Conservation (phyloP, 2,888 invertebrate genomes). For the Ochropleura plecta region DNA sequence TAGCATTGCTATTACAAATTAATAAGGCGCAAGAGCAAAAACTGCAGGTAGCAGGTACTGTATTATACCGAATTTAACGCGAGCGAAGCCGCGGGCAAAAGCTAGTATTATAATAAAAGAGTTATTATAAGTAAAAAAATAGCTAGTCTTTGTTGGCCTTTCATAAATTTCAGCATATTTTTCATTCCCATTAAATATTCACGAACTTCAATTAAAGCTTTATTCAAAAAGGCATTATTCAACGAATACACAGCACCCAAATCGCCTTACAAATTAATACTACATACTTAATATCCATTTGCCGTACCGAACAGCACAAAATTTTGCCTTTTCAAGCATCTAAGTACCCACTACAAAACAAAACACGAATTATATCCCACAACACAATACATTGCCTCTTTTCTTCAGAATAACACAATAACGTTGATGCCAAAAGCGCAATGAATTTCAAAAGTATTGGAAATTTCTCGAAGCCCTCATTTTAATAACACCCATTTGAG, state of each 20-base stretch:
- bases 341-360: constrained; percentile 43
- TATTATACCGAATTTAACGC: no score
- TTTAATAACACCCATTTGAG: constrained; percentile 69
- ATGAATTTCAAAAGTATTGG: constrained; percentile 62
- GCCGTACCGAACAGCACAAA: constrained; percentile 41
- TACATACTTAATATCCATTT: constrained; percentile 47
- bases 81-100: no score
- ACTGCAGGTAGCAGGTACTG: no score
- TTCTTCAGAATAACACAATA: constrained; percentile 52
- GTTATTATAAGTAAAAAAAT: not conserved
- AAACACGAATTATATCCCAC: constrained; percentile 47
- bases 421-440: constrained; percentile 49
- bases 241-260: constrained; percentile 16
- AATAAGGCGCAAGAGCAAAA: no score
- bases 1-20: no score
- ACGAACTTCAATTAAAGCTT: not conserved
- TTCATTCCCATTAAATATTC: not conserved
- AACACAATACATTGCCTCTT: constrained; percentile 53
- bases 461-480: constrained; percentile 62
- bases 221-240: constrained; percentile 4
- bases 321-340: constrained; percentile 38
- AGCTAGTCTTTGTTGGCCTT: constrained; percentile 11
- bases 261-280: constrained; percentile 50
- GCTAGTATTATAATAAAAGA: constrained; percentile 2
- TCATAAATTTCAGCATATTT: not conserved